Conservation (phyloP, 2,113 vertebrate genomes). For the Canis aureus region DNA sequence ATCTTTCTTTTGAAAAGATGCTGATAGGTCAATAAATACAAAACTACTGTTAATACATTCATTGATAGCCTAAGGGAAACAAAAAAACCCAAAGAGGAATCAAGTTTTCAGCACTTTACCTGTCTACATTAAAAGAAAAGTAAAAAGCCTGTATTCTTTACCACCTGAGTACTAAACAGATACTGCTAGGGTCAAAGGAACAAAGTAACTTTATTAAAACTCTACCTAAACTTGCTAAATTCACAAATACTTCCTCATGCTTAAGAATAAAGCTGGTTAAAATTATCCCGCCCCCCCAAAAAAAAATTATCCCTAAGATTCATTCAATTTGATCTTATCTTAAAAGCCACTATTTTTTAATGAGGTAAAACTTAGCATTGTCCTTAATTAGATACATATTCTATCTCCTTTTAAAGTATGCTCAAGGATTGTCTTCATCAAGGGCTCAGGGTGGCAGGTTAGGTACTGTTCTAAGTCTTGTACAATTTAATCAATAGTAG, state of each 20-base stretch:
- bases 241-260: not conserved
- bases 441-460: not conserved
- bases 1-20: conserved; percentile 36
- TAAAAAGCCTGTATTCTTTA: not conserved
- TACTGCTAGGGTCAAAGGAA: not conserved
- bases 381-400: not conserved
- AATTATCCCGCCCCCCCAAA: not conserved
- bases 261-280: conserved; percentile 49
- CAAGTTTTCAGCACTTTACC: conserved; percentile 56
- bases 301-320: not conserved
- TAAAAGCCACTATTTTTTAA: conserved; percentile 53
- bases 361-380: not conserved
- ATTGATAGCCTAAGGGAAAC: not conserved
- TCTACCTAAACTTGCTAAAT: not conserved
- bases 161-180: not conserved
- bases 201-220: not conserved
- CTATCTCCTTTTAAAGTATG: conserved; percentile 1
- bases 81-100: conserved; percentile 39
- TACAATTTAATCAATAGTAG: not conserved
- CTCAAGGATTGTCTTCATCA: not conserved
- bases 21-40: conserved; percentile 1
- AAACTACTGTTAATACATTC: conserved; percentile 8
- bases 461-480: not conserved
- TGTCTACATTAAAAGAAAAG: not conserved
- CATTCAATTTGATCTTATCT: not conserved